Base-by-base conservation (phyloP, 2,797 vertebrate genomes). In the Syngnathus rostellatus region DNA sequence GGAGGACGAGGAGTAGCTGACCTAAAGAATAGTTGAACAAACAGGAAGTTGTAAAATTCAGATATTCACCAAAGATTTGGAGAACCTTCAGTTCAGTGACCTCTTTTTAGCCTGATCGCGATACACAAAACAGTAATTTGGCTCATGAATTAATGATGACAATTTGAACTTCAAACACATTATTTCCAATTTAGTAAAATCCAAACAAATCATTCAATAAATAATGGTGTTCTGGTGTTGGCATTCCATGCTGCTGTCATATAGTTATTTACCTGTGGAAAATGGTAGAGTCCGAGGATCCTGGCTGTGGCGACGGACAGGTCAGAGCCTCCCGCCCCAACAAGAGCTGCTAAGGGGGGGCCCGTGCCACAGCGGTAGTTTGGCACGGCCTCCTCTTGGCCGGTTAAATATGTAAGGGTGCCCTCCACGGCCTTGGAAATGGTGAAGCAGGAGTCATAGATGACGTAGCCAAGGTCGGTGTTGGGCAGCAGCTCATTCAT, bases 341-440 rank as follows among this genome's bases (percentile, higher is more conserved):
- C 83, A 2, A 94, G 75, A 38, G 90, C 92, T 6, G 92, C 91
- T 59, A 93, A 82, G 0, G 91, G 90, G 0, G 90, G 81, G 9
- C 93, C 92, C 0, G 74, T 58, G 21, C 94, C 93, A 0, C 92
- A 95, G 71, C 92, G 89, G 69, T 94, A 93, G 80, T 93, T 93
- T 65, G 93, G 92, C 10, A 92, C 90, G 0, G 92, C 92, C 85
- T 92, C 93, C 16, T 94, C 93, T 77, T 94, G 93, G 23, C 94
- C 93, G 0, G 91, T 94, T 54, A 94, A 85, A 75, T 92, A 92
- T 2, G 92, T 90, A 68, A 95, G 78, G 1, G 93, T 92, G 2
- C 91, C 92, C 80, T 94, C 93, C 66, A 94, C 89, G 0, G 92
- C 90, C 79, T 94, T 94, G 69, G 94, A 93, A 79, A 93, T 92